These are phyloP conservation scores for Amniataba percoides DNA, from an alignment of 2,797 vertebrate genomes.

Conservation along the genomic window DNA sequence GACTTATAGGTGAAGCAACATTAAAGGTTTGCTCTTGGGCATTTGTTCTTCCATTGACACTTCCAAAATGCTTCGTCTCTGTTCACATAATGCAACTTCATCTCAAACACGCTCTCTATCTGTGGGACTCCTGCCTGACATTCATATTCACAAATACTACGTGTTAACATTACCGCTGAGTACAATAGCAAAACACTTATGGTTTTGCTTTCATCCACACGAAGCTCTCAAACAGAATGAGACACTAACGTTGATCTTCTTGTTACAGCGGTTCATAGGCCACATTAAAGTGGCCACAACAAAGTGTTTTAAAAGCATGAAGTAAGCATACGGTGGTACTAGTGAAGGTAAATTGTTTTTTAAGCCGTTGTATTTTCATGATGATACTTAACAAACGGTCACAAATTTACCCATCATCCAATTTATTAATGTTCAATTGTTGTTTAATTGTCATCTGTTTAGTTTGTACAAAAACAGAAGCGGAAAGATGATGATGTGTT, in stretches of 20 bases:
- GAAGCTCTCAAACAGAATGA: background rate
- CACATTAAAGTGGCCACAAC: background rate
- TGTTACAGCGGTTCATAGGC: background rate
- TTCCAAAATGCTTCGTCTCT: slow-evolving; percentile 18
- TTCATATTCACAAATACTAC: slow-evolving; percentile 4
- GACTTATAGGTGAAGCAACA: slow-evolving; percentile 3
- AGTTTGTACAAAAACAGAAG: background rate
- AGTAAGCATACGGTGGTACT: background rate
- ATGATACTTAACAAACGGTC: background rate
- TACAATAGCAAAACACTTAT: background rate
- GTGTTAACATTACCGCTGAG: background rate
- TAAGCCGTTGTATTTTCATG: background rate
- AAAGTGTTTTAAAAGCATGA: background rate
- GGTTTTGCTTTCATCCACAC: slow-evolving; percentile 8
- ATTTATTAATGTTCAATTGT: too few species aligned
- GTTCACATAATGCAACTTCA: background rate
- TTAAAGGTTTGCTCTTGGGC: slow-evolving; percentile 3
- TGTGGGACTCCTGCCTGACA: slow-evolving; percentile 14
- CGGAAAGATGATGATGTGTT: background rate
- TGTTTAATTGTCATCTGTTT: background rate
- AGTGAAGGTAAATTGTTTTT: background rate
- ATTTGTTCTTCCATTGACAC: slow-evolving; percentile 3
- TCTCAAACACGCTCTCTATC: slow-evolving; percentile 10
- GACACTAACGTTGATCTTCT: background rate
- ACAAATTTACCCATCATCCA: background rate